Conservation (phyloP, 2,797 vertebrate species). For the Craterocephalus amniculus region DNA sequence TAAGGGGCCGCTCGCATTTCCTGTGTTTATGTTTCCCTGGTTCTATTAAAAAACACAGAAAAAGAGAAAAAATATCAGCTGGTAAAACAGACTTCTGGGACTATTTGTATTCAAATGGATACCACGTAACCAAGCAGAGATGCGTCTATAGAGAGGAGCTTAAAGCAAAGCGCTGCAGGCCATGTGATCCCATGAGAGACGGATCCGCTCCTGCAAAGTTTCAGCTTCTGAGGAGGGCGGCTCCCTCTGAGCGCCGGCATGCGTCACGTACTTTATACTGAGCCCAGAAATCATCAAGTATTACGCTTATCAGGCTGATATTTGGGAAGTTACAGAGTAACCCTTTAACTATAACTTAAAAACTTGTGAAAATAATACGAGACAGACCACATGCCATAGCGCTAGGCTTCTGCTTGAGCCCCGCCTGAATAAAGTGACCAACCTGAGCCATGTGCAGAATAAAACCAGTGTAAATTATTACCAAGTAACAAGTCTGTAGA, state of each 20-base stretch:
- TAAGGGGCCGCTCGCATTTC: conserved; percentile 83
- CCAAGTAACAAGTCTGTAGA: neutral
- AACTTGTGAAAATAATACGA: neutral
- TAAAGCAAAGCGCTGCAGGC: too few species aligned
- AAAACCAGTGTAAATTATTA: neutral
- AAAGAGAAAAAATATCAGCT: neutral
- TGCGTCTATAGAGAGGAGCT: too few species aligned
- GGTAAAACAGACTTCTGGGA: neutral
- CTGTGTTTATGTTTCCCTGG: conserved; percentile 83
- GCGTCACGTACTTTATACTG: too few species aligned
- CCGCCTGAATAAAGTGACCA: neutral
- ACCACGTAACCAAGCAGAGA: too few species aligned
- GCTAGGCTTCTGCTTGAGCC: neutral
- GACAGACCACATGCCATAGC: neutral
- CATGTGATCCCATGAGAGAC: too few species aligned
- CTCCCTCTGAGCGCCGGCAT: too few species aligned
- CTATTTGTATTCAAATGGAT: neutral
- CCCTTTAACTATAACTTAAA: neutral
- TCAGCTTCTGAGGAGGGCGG: too few species aligned
- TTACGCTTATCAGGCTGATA: too few species aligned
- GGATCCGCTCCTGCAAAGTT: too few species aligned
- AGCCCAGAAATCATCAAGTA: too few species aligned
- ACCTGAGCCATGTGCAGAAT: neutral
- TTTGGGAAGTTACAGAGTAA: too few species aligned
- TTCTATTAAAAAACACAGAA: conserved; percentile 68